These are phyloP conservation scores for Toxonevra muliebris DNA, from an alignment of 2,888 invertebrate genomes.

Conservation along the genomic window DNA sequence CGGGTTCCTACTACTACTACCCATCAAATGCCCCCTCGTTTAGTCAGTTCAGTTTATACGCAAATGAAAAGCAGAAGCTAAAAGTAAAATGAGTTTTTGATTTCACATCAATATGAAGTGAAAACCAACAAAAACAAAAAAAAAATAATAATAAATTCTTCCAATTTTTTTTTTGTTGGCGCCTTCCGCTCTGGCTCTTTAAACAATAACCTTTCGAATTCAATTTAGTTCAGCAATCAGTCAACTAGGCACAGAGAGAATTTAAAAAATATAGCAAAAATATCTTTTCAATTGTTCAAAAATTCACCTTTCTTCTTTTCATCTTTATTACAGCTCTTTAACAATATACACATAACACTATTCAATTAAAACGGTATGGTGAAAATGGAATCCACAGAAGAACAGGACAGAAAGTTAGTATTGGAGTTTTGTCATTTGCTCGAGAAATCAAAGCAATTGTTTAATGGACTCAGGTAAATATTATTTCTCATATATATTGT, in stretches of 20 bases:
- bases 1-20: too few relatives aligned
- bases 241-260: neutral
- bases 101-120: too few relatives aligned
- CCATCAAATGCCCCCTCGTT: too few relatives aligned
- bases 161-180: too few relatives aligned
- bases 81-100: too few relatives aligned
- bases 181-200: too few relatives aligned
- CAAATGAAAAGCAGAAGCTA: too few relatives aligned
- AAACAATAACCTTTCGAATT: too few relatives aligned
- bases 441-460: conserved; percentile 96
- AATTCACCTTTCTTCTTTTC: conserved; percentile 14
- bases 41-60: too few relatives aligned
- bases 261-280: neutral
- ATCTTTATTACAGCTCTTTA: conserved; percentile 50
- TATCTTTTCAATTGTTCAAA: conserved; percentile 1
- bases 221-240: too few relatives aligned
- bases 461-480: conserved; percentile 88
- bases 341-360: conserved; percentile 60
- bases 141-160: too few relatives aligned
- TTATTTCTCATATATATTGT: neutral
- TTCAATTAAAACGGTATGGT: conserved; percentile 69
- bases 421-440: conserved; percentile 95
- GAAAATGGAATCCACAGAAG: conserved; percentile 83
- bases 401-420: conserved; percentile 90
- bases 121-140: too few relatives aligned